Base-by-base conservation (phyloP, 2,888 invertebrate species). In the Papilio demoleus region DNA sequence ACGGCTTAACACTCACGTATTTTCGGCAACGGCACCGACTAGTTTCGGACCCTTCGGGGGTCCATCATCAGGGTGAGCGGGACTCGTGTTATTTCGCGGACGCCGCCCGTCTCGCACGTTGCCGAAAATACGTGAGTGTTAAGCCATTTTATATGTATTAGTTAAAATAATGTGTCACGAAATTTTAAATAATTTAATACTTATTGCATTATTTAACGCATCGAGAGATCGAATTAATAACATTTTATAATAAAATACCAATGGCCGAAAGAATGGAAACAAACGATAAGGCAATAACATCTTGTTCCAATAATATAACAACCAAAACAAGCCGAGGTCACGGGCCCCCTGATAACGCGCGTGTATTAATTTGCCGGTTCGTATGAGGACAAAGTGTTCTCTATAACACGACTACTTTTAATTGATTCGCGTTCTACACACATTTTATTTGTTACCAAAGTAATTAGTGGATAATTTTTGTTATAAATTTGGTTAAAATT, bases 331-430 rank as follows among this genome's bases (percentile, higher is more conserved):
- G 79, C 67, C 1, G 70, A 65, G 85, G 76, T 77, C 82, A 81
- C 69, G 77, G 84, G 84, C 80, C 75, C n/a, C 1, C 0, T 40
- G 88, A 88, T 88, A 87, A 84, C 76, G 77, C 65, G 59, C 81
- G 76, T 87, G 87, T 87, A 87, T 88, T 87, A 88, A 88, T 88
- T 88, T 86, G 84, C 81, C 80, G 75, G 71, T 63, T 71, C 72
- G 70, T 59, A 73, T 67, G 72, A 76, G 74, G 74, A 75, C 71
- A 64, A 71, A 71, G 56, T 64, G 68, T 71, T 69, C 60, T 66
- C 66, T 76, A 65, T 76, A 73, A 74, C 70, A 6, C 14, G 72
- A 64, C 70, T 38, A 8, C 6, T 77, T 65, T 6, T 71, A 53
- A 73, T 14, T 17, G 17, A 70, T 38, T n/a, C n/a, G n/a, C n/a